Evolutionary conservation across 2,888 invertebrate genomes (phyloP).

Genomic region (Lepas anatifera): DNA sequence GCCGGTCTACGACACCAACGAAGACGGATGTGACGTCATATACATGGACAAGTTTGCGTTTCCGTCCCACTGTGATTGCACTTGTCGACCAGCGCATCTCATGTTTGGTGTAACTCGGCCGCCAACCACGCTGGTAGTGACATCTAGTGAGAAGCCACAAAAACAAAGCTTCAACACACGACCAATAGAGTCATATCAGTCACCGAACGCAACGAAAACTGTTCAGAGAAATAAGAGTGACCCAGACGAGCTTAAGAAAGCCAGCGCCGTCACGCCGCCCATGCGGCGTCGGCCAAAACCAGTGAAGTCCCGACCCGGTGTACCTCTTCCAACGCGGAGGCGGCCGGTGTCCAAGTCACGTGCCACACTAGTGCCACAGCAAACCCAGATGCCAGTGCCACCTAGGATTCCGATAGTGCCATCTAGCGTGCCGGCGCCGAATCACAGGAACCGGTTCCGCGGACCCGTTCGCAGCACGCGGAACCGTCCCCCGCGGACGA

Average conservation of each 20-base stretch:
- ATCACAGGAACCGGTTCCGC: background rate
- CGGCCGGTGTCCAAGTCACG: background rate
- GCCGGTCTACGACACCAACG: background rate
- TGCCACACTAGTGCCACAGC: background rate
- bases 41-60: slow-evolving; percentile 12
- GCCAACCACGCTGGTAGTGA: background rate
- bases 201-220: too few relatives aligned
- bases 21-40: background rate
- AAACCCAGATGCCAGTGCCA: background rate
- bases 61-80: slow-evolving; percentile 8
- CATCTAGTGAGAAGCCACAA: background rate
- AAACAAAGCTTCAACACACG: background rate
- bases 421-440: background rate
- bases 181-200: background rate
- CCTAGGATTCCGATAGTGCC: background rate
- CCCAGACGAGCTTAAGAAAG: too few relatives aligned
- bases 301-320: background rate
- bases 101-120: background rate
- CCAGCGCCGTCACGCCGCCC: background rate
- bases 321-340: background rate
- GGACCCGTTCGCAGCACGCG: background rate
- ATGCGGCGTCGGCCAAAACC: background rate
- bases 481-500: background rate
- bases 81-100: background rate
- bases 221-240: too few relatives aligned